These are phyloP conservation scores for Zophobas morio DNA, from an alignment of 1,140 invertebrate genomes.

Conservation along the genomic window DNA sequence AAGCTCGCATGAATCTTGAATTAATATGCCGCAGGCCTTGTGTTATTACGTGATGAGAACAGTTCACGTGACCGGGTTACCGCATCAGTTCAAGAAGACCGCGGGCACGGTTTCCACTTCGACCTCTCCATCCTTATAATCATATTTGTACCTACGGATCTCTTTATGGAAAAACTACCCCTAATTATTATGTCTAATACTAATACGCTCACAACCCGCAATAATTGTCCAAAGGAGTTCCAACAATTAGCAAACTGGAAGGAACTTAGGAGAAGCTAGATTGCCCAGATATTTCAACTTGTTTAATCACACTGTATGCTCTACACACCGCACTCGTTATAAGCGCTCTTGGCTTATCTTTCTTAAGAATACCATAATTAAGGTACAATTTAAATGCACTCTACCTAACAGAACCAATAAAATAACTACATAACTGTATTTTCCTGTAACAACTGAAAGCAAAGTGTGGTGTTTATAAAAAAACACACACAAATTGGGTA, in stretches of 20 bases:
- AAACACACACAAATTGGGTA: too few relatives aligned
- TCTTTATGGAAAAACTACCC: constrained; percentile 20
- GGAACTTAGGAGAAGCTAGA: constrained; percentile 26
- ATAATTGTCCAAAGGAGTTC: constrained; percentile 37
- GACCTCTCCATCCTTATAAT: constrained; percentile 35
- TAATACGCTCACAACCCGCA: constrained; percentile 22
- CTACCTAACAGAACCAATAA: too few relatives aligned
- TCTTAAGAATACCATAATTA: constrained; percentile 4
- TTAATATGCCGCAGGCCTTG: constrained; percentile 54
- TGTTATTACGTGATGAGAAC: constrained; percentile 54
- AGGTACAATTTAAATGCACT: too few relatives aligned
- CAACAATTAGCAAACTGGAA: constrained; percentile 42
- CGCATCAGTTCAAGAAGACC: constrained; percentile 40
- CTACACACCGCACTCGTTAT: constrained; percentile 23
- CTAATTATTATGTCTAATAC: constrained; percentile 47
- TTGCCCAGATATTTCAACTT: constrained; percentile 39
- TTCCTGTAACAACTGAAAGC: too few relatives aligned
- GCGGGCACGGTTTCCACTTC: constrained; percentile 43
- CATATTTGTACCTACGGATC: constrained; percentile 40
- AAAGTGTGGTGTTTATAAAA: too few relatives aligned
- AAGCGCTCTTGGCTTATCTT: constrained; percentile 12
- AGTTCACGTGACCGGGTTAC: constrained; percentile 49
- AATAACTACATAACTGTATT: too few relatives aligned
- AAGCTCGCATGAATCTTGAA: constrained; percentile 53
- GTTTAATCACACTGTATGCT: constrained; percentile 43